Base-by-base conservation (phyloP, 1,140 invertebrate species). In the Rhagoletis pomonella region DNA sequence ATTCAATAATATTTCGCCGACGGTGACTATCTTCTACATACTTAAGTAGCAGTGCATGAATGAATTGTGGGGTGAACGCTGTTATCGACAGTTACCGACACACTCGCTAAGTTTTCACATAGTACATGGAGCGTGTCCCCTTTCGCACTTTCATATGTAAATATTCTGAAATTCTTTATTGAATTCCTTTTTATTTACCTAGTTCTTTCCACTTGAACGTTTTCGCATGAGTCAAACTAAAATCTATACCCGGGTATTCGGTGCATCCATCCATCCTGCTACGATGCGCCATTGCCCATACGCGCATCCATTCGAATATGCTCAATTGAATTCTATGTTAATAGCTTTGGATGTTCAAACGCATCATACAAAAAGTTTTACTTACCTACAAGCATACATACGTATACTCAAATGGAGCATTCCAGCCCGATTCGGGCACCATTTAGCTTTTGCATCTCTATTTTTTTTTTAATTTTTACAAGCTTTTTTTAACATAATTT, bases 1-100 rank as follows among this genome's bases (percentile, higher is more conserved):
- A 73, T 73, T 47, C 67, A 47, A 73, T 73, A 73, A 73, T n/a
- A 62, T 62, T 73, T 14, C 42, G 3, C 67, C 67, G 12, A 47
- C 12, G 39, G 1, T n/a, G 14, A 47, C 29, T 39, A 67, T 29
- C 10, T 67, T 10, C 29, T 9, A 77, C 12, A 29, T 67, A 3
- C 29, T 29, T 19, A 12, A 67, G 19, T 10, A 10, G 10, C 29
- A 67, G 64, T 10, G 29, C 4, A 14, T 67, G 3, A 12, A 14
- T 42, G 64, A 67, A 67, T 67, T 19, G 64, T 10, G 64, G 29
- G 29, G 64, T 65, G 2, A 47, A 12, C 42, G 39, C 67, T 73
- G 65, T 12, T 5, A 6, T 55, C 29, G 29, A 12, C 64, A 67
- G 39, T 29, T 19, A 67, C 64, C 29, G 39, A 9, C 64, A 67